Conservation (phyloP, 1,140 invertebrate species). For the Cephus cinctus region DNA sequence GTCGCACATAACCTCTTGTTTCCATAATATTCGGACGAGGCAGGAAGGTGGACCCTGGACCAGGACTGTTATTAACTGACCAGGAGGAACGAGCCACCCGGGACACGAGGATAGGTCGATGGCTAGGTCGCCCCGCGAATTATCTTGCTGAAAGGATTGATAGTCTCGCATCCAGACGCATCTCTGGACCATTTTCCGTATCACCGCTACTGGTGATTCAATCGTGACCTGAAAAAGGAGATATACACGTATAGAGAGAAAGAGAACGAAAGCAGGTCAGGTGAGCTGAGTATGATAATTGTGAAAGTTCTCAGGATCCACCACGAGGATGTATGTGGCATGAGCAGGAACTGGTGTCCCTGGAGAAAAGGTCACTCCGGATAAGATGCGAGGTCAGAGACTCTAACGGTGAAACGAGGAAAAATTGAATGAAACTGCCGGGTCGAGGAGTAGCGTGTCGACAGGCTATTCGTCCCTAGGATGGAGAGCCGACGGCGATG, state of each 20-base stretch:
- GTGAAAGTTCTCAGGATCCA: too few species aligned
- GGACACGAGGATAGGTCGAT: conserved; percentile 31
- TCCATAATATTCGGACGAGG: conserved; percentile 35
- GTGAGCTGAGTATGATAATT: too few species aligned
- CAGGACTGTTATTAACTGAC: conserved; percentile 48
- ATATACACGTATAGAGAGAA: too few species aligned
- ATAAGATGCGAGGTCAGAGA: too few species aligned
- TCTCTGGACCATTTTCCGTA: too few species aligned
- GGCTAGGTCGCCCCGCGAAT: conserved; percentile 27
- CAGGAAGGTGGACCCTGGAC: conserved; percentile 25
- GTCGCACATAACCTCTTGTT: conserved; percentile 44
- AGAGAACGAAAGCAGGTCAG: too few species aligned
- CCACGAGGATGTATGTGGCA: too few species aligned
- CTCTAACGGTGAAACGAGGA: too few species aligned
- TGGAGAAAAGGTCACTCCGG: too few species aligned
- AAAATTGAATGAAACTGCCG: conserved; percentile 47
- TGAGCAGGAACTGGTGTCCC: too few species aligned
- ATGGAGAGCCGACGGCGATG: conserved; percentile 13
- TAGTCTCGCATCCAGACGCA: conserved; percentile 24
- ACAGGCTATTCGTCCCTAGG: conserved; percentile 48
- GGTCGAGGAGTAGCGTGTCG: conserved; percentile 40
- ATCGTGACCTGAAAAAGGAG: too few species aligned
- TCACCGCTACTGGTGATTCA: too few species aligned
- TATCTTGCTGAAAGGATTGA: conserved; percentile 49
- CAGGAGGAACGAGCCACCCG: conserved; percentile 51